These are phyloP conservation scores for Microchrysa polita DNA, from an alignment of 2,888 invertebrate genomes.

Conservation along the genomic window DNA sequence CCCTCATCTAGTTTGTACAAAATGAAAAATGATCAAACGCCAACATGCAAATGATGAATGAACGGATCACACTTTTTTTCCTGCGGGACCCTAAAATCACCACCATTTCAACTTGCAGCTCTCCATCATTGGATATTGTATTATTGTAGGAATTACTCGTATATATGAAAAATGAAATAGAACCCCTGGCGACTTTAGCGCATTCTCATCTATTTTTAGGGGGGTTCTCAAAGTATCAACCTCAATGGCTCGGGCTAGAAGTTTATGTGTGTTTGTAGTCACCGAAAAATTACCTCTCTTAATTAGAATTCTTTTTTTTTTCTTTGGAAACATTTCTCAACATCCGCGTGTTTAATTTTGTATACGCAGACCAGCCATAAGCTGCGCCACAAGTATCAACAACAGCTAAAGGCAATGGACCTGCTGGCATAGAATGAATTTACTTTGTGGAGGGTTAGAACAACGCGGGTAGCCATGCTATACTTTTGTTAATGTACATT, in stretches of 20 bases:
- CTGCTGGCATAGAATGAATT: conserved; percentile 11
- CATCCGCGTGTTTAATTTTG: no score
- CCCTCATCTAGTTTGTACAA: not conserved
- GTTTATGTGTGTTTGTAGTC: not conserved
- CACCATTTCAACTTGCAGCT: not conserved
- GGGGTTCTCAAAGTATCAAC: no score
- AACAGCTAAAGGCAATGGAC: not conserved
- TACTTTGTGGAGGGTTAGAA: not conserved
- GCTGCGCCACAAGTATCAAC: not conserved
- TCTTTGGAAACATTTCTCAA: conserved; percentile 17
- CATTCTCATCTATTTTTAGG: not conserved
- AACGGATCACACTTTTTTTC: not conserved
- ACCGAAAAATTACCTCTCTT: conserved; percentile 37
- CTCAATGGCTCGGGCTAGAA: not conserved
- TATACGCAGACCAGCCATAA: not conserved
- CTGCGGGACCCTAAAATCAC: not conserved
- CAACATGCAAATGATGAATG: conserved; percentile 35
- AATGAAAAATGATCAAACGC: conserved; percentile 31
- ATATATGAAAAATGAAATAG: no score
- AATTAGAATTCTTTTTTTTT: conserved; percentile 40
- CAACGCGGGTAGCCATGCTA: not conserved
- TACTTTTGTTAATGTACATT: not conserved
- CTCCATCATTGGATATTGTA: not conserved
- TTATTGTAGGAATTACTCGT: no score
- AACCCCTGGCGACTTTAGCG: not conserved